Evolutionary conservation across 2,797 vertebrate genomes (phyloP).

Genomic region (Mastacembelus armatus): DNA sequence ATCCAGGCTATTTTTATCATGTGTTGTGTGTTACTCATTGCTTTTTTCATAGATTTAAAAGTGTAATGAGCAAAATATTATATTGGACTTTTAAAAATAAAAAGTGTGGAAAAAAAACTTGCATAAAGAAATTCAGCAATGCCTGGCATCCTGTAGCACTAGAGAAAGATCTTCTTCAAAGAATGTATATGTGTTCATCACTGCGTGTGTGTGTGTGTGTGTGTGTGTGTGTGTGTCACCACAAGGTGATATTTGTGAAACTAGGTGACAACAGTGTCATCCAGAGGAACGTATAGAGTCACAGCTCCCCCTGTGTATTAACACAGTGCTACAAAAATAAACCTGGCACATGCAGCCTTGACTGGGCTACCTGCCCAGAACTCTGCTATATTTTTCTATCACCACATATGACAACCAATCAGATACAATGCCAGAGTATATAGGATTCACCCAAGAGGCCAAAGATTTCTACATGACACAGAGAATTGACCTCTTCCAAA

Average conservation of each 20-base stretch:
- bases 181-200: neutral
- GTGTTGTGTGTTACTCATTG: no score
- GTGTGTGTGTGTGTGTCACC: slow-evolving; percentile 17
- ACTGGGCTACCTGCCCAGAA: slow-evolving; percentile 44
- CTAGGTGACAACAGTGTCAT: slow-evolving; percentile 29
- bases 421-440: slow-evolving; percentile 3
- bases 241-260: slow-evolving; percentile 19
- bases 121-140: neutral
- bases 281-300: slow-evolving; percentile 31
- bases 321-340: slow-evolving; percentile 31
- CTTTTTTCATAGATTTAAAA: no score
- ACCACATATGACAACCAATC: slow-evolving; percentile 20
- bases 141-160: neutral
- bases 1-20: no score
- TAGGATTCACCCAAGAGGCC: slow-evolving; percentile 10
- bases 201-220: neutral
- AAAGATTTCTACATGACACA: slow-evolving; percentile 3
- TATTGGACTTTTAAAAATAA: neutral
- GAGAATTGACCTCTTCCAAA: slow-evolving; percentile 21
- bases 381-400: slow-evolving; percentile 27
- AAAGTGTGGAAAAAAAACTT: neutral
- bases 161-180: neutral
- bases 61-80: neutral
- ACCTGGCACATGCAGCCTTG: slow-evolving; percentile 30
- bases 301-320: slow-evolving; percentile 62